Evolutionary conservation across 2,888 invertebrate species (phyloP), one percentile per base, ranked within the genome.

Genomic region (Oxycera nigricornis): DNA sequence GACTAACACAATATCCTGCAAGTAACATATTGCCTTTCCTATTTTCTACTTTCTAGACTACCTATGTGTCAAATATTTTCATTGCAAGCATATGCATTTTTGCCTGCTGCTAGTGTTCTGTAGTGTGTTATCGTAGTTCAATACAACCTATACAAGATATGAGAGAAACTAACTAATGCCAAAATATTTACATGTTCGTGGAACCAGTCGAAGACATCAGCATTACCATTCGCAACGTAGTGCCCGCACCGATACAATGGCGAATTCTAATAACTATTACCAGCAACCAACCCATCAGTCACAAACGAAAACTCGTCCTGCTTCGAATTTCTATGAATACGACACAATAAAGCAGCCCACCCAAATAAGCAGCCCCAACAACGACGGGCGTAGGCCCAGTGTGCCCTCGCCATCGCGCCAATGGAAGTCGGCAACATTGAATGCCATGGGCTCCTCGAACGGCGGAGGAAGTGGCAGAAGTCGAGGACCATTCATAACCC

Each of bases 241-340:
- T 68, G 84, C 87, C 41, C 85, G 87, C 72, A 76, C 68, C 78
- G 76, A 67, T 28, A 72, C 76, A 78, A 73, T 73, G 78, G 73
- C 75, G 76, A 50, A 72, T 72, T 52, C 70, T 31, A 70, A 70
- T 70, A 39, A 41, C 6, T 65, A 41, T n/a, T 14, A 39, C n/a
- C 52, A 70, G 2, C 70, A 70, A 11, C 68, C 46, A 17, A 46
- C 46, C 20, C 70, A 52, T 70, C 70, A 70, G 52, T 52, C 52
- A 70, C 70, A 70, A 52, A 52, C 22, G n/a, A 61, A 86, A 85
- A 61, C 30, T 68, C 88, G 94, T 20, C 94, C 94, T 3, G 90
- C 91, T 76, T 94, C 94, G 76, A 94, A 93, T 85, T 94, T 91
- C 85, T 94, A 93, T 84, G 94, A 94, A 84, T 94, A 94, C 84